Base-by-base conservation (phyloP, 2,113 vertebrate genomes). In the Apistogramma diplotaenia region DNA sequence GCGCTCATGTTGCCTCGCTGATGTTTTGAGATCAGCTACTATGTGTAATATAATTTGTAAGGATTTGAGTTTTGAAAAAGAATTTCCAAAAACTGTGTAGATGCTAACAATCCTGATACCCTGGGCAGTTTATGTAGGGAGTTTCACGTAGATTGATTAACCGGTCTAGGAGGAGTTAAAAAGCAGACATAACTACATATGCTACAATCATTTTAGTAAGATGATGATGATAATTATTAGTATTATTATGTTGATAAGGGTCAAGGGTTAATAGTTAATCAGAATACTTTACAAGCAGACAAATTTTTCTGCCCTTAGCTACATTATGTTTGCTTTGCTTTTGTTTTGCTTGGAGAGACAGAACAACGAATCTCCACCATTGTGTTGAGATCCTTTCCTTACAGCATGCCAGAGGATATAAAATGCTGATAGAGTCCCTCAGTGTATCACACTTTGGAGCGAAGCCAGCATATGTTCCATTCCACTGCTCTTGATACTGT, bases 401-500 rank as follows among this genome's bases (percentile, higher is more conserved):
- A 43, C 82, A 78, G 55, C 78, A 23, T 77, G 49, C 80, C 58
- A 79, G 85, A 79, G 79, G 75, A 84, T 84, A 72, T 67, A 82
- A 89, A 86, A 74, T 58, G 83, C 77, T 89, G 84, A 88, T 84
- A 70, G 61, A 87, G 85, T 83, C 87, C 77, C 74, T 60, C 7
- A 5, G 73, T 74, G 81, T 72, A 74, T 89, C 77, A 75, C 73
- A 77, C 67, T 87, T 87, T 90, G 89, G 87, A 89, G 74, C 49
- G 77, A 75, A 77, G 81, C 87, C 87, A 84, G 74, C 62, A 78
- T 81, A 81, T 90, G 90, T 87, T 91, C 83, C 81, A 11, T 83
- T 85, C 81, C 86, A 76, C 82, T 86, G 89, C 89, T 89, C 84
- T 80, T 88, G 85, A 93, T 90, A 91, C 84, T 85, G 80, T 91